These are phyloP conservation scores for Yasuhikotakia modesta DNA, from an alignment of 2,797 vertebrate genomes.

Conservation along the genomic window DNA sequence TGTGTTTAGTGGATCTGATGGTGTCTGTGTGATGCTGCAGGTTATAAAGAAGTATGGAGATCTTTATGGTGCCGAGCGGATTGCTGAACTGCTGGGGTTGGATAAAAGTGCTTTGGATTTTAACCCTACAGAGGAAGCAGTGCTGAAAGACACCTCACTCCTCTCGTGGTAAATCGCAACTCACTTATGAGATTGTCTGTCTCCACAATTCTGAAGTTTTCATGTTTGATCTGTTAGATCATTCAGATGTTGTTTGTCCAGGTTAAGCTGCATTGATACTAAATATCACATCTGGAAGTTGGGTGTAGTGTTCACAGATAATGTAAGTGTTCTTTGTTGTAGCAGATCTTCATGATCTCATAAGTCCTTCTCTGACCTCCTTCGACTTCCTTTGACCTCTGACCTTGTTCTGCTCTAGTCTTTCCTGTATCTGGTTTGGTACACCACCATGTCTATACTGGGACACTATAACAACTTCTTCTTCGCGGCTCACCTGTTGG, in stretches of 20 bases:
- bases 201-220: too few species aligned
- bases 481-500: constrained; percentile 95
- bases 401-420: constrained; percentile 75
- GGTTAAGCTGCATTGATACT: constrained; percentile 96
- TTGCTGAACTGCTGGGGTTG: constrained; percentile 93
- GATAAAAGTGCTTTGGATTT: constrained; percentile 97
- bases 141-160: constrained; percentile 89
- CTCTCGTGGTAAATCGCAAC: constrained; percentile 82
- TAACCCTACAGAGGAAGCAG: constrained; percentile 89
- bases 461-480: constrained; percentile 99
- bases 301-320: constrained; percentile 98
- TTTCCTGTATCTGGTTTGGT: constrained; percentile 97
- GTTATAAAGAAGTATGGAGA: constrained; percentile 99
- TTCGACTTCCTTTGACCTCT: background rate
- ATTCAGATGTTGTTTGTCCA: constrained; percentile 58
- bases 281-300: constrained; percentile 98
- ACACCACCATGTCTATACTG: constrained; percentile 97
- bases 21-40: constrained; percentile 65
- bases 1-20: constrained; percentile 15
- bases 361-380: background rate
- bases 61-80: constrained; percentile 94
- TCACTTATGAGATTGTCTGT: background rate
- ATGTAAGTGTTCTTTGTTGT: constrained; percentile 79
- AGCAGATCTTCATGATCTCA: too few species aligned
- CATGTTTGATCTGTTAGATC: background rate